These are phyloP conservation scores for Ambastaia sidthimunki DNA, from an alignment of 2,797 vertebrate genomes.

Conservation along the genomic window DNA sequence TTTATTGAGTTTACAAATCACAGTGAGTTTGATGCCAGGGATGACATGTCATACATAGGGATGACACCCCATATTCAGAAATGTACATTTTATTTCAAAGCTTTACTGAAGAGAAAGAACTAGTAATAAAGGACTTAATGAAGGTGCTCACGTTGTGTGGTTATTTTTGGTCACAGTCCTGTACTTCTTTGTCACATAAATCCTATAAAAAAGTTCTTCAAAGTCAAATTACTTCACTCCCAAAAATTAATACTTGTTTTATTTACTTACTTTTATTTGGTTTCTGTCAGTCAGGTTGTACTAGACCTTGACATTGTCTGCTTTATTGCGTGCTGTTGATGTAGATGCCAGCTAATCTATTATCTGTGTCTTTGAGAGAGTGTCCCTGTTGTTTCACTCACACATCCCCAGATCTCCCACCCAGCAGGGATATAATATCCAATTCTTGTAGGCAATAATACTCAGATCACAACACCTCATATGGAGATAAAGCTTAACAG, in stretches of 20 bases:
- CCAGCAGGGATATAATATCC: constrained; percentile 49
- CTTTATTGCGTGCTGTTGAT: constrained; percentile 41
- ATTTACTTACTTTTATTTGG: no score
- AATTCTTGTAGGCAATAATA: constrained; percentile 55
- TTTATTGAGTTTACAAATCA: no score
- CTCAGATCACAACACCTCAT: constrained; percentile 51
- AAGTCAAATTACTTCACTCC: neutral
- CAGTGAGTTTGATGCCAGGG: no score
- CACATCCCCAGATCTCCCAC: constrained; percentile 54
- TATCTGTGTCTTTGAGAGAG: constrained; percentile 34
- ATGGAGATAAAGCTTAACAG: constrained; percentile 56
- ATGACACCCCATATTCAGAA: no score
- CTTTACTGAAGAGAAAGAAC: no score
- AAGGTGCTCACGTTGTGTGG: no score
- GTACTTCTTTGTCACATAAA: neutral
- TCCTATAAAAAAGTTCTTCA: neutral
- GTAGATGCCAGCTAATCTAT: constrained; percentile 45
- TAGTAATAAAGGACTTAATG: no score
- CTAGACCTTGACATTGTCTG: constrained; percentile 35
- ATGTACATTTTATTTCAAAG: no score
- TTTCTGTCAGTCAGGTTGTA: constrained; percentile 33
- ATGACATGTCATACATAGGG: no score
- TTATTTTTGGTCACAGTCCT: no score
- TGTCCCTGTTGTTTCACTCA: constrained; percentile 55
- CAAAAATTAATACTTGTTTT: constrained; percentile 9